Conservation (phyloP, 2,888 invertebrate species). For the Tineola bisselliella region DNA sequence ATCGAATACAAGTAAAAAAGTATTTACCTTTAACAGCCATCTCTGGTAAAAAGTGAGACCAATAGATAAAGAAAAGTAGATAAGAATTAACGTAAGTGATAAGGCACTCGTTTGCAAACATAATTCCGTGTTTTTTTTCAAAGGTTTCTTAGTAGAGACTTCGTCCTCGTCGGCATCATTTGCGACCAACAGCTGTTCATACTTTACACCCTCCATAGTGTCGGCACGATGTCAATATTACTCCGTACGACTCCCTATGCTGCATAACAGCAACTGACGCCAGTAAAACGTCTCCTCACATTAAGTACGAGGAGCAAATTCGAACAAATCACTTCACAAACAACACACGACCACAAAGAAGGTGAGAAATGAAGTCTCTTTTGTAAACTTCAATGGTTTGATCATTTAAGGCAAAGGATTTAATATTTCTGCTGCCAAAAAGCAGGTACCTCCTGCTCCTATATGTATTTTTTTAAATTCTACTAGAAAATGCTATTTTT, state of each 20-base stretch:
- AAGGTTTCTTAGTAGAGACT: constrained; percentile 43
- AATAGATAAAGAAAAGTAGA: constrained; percentile 93
- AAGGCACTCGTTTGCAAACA: constrained; percentile 49
- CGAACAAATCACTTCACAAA: no score
- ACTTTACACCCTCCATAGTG: constrained; percentile 51
- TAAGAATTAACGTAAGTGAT: constrained; percentile 70
- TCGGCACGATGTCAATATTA: background rate
- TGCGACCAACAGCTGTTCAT: constrained; percentile 58
- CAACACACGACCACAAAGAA: no score
- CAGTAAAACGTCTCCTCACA: no score
- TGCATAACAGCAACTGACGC: background rate
- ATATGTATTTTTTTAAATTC: no score
- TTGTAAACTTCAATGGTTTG: no score
- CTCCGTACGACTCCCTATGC: background rate
- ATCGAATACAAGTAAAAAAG: background rate
- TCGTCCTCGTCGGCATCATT: constrained; percentile 43
- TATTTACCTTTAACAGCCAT: constrained; percentile 82
- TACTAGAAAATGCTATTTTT: no score
- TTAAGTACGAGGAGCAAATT: no score
- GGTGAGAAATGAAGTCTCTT: no score
- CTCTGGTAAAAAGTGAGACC: constrained; percentile 97
- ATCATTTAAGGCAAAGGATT: no score
- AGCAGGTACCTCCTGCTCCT: no score
- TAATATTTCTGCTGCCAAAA: no score
- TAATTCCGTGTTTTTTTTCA: constrained; percentile 45